These are phyloP conservation scores for Tuberolachnus salignus DNA, from an alignment of 2,888 invertebrate genomes.

Conservation along the genomic window DNA sequence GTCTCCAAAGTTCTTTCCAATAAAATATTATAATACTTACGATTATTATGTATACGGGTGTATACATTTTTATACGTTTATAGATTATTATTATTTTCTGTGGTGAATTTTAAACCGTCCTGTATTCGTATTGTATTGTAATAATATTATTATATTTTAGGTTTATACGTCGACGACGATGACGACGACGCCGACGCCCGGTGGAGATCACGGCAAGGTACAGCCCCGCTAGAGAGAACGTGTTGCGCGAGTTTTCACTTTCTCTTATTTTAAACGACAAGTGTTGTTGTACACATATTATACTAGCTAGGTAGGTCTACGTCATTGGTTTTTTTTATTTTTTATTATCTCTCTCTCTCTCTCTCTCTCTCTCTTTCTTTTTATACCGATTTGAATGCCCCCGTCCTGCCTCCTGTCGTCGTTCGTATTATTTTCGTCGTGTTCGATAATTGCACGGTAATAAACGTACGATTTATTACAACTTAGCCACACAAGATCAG, in stretches of 20 bases:
- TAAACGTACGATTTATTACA: not conserved
- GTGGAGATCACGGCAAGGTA: not conserved
- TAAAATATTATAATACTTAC: too few species aligned
- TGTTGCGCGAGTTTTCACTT: slow-evolving; percentile 48
- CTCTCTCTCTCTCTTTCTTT: not conserved
- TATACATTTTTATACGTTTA: too few species aligned
- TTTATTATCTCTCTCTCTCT: not conserved
- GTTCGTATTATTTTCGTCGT: not conserved
- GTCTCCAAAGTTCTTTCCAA: too few species aligned
- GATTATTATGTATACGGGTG: too few species aligned
- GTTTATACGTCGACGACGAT: too few species aligned
- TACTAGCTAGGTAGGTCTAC: not conserved
- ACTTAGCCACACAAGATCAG: too few species aligned
- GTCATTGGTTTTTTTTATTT: not conserved
- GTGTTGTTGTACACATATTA: not conserved
- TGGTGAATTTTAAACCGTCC: too few species aligned
- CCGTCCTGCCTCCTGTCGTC: too few species aligned
- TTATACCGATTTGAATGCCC: not conserved
- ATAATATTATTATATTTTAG: slow-evolving; percentile 4
- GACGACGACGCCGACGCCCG: slow-evolving; percentile 10
- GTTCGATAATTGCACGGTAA: not conserved
- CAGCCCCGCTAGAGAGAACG: slow-evolving; percentile 31
- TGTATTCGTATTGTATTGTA: too few species aligned
- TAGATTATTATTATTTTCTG: too few species aligned
- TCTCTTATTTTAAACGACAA: slow-evolving; percentile 31